Percentiles rank a stretch among this genome's conserved stretches.
Evolutionary conservation across 1,140 invertebrate genomes (phyloP).

Genomic region (Ridgeia piscesae): DNA sequence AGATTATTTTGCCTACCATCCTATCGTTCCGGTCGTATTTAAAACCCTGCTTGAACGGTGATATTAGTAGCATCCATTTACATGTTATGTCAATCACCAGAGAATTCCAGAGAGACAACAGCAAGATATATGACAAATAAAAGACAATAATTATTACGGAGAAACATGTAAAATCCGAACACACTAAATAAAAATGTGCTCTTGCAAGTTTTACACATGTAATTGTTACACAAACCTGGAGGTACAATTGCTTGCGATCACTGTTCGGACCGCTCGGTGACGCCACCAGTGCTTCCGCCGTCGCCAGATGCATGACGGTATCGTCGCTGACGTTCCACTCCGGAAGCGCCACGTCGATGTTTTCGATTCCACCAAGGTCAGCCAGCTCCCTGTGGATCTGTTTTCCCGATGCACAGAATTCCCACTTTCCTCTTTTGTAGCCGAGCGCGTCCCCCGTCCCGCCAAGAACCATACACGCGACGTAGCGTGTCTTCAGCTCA

Average conservation of each 20-base stretch:
- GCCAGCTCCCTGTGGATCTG: slow-evolving; percentile 42
- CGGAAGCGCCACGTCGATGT: slow-evolving; percentile 29
- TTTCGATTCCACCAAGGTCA: slow-evolving; percentile 40
- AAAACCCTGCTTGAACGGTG: too few relatives aligned
- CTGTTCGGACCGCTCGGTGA: neutral
- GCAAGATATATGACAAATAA: neutral
- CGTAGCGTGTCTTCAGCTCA: slow-evolving; percentile 20
- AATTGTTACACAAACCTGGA: neutral
- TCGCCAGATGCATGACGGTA: slow-evolving; percentile 40
- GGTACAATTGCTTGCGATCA: neutral
- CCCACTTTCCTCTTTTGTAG: slow-evolving; percentile 48
- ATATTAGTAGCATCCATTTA: neutral
- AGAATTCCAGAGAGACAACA: neutral
- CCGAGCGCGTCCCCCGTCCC: slow-evolving; percentile 51
- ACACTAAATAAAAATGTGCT: too few relatives aligned
- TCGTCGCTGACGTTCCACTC: slow-evolving; percentile 40
- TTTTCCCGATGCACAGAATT: slow-evolving; percentile 42
- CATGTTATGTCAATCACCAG: neutral
- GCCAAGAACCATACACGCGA: slow-evolving; percentile 47
- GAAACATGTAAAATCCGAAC: neutral
- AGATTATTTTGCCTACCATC: too few relatives aligned
- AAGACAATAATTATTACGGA: neutral
- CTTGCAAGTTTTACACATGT: neutral
- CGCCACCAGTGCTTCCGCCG: slow-evolving; percentile 32
- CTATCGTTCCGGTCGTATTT: too few relatives aligned